A percentile compares a stretch with the other conserved stretches of the same genome.
Evolutionary conservation across 2,797 vertebrate species (phyloP).

Genomic region (Balearica regulorum): DNA sequence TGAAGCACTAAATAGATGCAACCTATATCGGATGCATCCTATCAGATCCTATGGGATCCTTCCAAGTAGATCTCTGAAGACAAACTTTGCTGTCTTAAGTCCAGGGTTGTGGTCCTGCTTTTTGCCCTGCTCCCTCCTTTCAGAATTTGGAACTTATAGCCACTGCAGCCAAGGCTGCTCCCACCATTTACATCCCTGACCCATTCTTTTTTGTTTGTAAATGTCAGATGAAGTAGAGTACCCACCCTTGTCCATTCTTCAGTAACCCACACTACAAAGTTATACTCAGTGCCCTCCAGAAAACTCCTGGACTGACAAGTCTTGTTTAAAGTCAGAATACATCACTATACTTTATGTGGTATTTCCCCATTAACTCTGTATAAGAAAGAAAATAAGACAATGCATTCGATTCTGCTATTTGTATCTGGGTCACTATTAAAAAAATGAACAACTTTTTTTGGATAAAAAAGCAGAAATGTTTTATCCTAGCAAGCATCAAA

Average conservation of each 20-base stretch:
- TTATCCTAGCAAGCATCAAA: not conserved
- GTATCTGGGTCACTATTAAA: not conserved
- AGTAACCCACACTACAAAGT: not conserved
- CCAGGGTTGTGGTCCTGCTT: not conserved
- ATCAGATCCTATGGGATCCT: too few relatives aligned
- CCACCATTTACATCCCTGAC: not conserved
- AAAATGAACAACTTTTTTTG: not conserved
- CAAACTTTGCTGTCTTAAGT: not conserved
- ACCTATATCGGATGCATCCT: not conserved
- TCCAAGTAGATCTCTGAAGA: not conserved
- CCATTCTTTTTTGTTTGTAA: not conserved
- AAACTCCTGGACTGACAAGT: not conserved
- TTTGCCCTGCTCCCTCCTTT: not conserved
- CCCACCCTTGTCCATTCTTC: not conserved
- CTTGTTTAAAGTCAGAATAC: not conserved
- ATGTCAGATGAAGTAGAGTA: not conserved
- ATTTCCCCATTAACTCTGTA: not conserved
- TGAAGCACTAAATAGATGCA: not conserved
- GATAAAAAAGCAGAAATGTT: not conserved
- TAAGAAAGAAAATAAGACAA: not conserved
- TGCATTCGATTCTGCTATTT: not conserved
- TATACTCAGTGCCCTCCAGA: not conserved
- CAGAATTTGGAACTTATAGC: not conserved
- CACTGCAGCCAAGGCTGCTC: not conserved
- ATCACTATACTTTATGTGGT: too few relatives aligned